Base-by-base conservation (phyloP, 35 echinoderm and acorn worm genomes). In the Hemicentrotus pulcherrimus region DNA sequence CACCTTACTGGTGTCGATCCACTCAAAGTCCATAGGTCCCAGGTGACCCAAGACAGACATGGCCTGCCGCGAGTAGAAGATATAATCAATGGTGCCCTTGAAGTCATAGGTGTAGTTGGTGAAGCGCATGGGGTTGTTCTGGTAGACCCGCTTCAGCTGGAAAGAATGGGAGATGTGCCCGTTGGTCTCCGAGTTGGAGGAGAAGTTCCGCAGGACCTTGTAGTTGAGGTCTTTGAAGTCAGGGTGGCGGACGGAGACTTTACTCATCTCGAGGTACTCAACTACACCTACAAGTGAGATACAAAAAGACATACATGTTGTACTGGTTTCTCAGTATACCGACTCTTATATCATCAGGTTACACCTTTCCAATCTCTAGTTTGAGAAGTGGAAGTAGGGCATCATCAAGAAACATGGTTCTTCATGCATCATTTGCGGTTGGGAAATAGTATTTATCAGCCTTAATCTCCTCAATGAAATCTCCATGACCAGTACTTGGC, bases 141-240 rank as follows among this genome's bases (percentile, higher is more conserved):
- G 92, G 93, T 99, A 97, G 22, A 95, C 96, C 88, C 98, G 48
- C 46, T 94, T 94, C 41, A 99, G 95, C 48, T 96, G 95, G 94
- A 99, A 99, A 30, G 96, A 89, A 47, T 99, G 98, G 0, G 96
- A 95, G 32, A 99, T 97, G 94, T 97, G 95, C 3, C 97, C 98
- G 71, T 99, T 96, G 46, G 50, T 86, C 50, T 99, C 97, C 58
- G 95, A 94, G 92, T 96, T 97, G 85, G 94, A 96, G 86, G 97
- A 98, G 94, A 98, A 98, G 88, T 98, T 98, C 6, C 94, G 95
- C 16, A 99, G 95, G 22, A 96, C 94, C 86, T 99, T 97, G 95
- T 99, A 99, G 87, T 98, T 95, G 94, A 99, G 97, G 46, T 97
- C 97, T 94, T 99, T 99, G 95, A 99, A 99, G 96, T 99, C 98